Evolutionary conservation across 2,113 vertebrate genomes (phyloP).

Genomic region (Argyrosomus japonicus): DNA sequence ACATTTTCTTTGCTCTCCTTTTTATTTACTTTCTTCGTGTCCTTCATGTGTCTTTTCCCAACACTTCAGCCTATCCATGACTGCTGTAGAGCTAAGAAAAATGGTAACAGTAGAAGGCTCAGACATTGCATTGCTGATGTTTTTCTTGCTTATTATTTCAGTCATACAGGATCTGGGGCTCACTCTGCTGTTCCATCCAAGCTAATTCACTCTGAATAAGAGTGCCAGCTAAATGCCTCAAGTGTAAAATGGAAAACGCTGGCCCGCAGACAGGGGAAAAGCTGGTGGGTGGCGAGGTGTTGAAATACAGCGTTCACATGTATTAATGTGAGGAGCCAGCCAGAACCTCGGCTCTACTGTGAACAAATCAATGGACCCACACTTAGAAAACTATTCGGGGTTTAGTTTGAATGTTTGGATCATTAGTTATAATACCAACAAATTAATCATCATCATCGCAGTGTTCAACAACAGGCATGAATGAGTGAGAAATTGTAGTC

Average conservation of each 20-base stretch:
- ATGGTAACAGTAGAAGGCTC: not conserved
- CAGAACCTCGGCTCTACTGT: not conserved
- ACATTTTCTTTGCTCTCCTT: not conserved
- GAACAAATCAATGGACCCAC: conserved; percentile 27
- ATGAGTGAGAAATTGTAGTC: not conserved
- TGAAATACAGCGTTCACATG: conserved; percentile 23
- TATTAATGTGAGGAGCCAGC: conserved; percentile 42
- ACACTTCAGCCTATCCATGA: not conserved
- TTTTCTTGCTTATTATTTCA: conserved; percentile 26
- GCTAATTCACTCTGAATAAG: conserved; percentile 42
- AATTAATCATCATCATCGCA: not conserved
- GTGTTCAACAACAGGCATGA: not conserved
- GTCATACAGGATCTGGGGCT: conserved; percentile 13
- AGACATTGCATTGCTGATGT: conserved; percentile 11
- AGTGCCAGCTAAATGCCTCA: conserved; percentile 43
- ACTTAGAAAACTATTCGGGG: not conserved
- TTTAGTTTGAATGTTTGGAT: not conserved
- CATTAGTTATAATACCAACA: not conserved
- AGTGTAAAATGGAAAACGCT: conserved; percentile 43
- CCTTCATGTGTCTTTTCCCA: not conserved
- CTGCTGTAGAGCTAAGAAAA: conserved; percentile 3
- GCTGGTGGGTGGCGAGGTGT: conserved; percentile 30
- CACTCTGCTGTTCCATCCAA: conserved; percentile 19
- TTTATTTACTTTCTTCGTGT: not conserved
- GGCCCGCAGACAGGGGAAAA: conserved; percentile 32